Base-by-base conservation (phyloP, 2,113 vertebrate genomes). In the Albula goreensis region DNA sequence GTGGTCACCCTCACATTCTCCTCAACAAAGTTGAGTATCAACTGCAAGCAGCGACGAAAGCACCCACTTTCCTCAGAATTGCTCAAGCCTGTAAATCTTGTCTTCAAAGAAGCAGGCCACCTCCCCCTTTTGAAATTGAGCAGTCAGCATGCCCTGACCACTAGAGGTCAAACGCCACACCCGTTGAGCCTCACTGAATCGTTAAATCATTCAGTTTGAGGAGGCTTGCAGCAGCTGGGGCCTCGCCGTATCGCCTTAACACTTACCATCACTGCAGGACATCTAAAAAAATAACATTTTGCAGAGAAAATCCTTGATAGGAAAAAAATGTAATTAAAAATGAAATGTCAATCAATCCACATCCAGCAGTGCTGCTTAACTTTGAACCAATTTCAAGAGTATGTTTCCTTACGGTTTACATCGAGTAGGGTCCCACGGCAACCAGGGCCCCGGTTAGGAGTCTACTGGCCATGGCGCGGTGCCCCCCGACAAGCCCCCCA, bases 381-480 rank as follows among this genome's bases (percentile, higher is more conserved):
- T 66, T 48, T 11, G 60, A 74, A 60, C 19, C 48, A 86, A 70
- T 82, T 86, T 52, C 79, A 25, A 50, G 25, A 86, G 80, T 31
- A 17, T 41, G 41, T 70, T 25, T 77, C 63, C 49, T 86, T 86
- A 4, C 50, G 51, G 60, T 82, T 82, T 53, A 52, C 60, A 81
- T 51, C 60, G 50, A 79, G 50, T 5, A 66, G 10, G 19, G 41
- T 13, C 78, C 85, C 41, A n/a, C 50, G 10, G 48, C 49, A 49
- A 66, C 57, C 53, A 50, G 60, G 81, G 19, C 5, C 25, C 60
- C 17, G 48, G 60, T 84, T 84, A 82, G 80, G 50, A 63, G 63
- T 50, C 80, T 74, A 81, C 60, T 77, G 60, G 80, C 50, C 60
- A 56, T 17, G 60, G 80, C 15, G 50, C 63, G 53, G 53, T 31